Base-by-base conservation (phyloP, 2,888 invertebrate genomes). In the Sinelater perroti region DNA sequence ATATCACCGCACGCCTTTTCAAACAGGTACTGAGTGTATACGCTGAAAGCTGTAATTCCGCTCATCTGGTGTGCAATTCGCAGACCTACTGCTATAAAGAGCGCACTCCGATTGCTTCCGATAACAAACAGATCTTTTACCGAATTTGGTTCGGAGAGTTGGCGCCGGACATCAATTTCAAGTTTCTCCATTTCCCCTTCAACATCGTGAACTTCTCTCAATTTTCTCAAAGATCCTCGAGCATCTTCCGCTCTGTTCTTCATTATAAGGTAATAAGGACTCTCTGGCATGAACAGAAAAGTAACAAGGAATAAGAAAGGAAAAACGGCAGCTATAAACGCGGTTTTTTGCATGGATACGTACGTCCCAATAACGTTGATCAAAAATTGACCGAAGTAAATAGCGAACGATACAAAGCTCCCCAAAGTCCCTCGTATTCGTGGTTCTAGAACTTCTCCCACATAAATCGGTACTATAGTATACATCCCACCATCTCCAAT, bases 361-460 rank as follows among this genome's bases (percentile, higher is more conserved):
- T 80, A 83, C 4, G 83, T 82, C 10, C 85, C 85, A 63, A 85
- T 80, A 71, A 82, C 79, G 76, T 83, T 74, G 16, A 71, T 68
- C 3, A 67, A 17, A 8, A 72, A 67, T 20, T 69, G 64, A 13
- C 74, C 74, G 4, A 71, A 46, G 42, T 70, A 70, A 4, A 65
- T 62, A n/a, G 57, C 50, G 17, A 70, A 63, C 4, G 70, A 68
- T 58, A 71, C 56, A 1, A 64, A 49, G 45, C 70, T 71, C 7
- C 73, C 74, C 66, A 70, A 73, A 1, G 65, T 62, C 16, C 73
- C 72, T 45, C 75, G 58, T 0, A 74, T 65, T 47, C 63, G 64
- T 3, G 75, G 74, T 5, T 70, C 67, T 16, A 68, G 52, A 10
- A 74, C 65, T 62, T 75, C 75, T 0, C 70, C 72, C 6, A 74